Evolutionary conservation across 2,888 invertebrate genomes (phyloP), one percentile per base, ranked within the genome.

Genomic region (Calliopum simillimum): DNA sequence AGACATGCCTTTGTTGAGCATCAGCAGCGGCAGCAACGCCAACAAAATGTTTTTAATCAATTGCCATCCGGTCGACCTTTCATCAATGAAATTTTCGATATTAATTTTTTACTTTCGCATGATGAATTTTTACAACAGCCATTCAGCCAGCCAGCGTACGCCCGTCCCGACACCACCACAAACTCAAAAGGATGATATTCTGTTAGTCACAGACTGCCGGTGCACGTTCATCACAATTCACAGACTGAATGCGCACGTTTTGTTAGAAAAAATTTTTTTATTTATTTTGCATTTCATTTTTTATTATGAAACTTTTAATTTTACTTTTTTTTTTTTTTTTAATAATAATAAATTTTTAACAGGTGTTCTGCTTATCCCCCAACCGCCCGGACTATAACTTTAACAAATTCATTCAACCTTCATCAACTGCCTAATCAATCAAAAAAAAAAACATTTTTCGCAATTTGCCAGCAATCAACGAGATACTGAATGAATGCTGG

Each of bases 281-380:
- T 51, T 51, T 16, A 11, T 53, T 53, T 53, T 53, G 33, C 8
- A 8, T 33, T 33, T 33, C 8, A 8, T 33, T 33, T 33, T 33
- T 33, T 33, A 33, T 33, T 8, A 33, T 8, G 8, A 33, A 33
- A n/a, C n/a, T n/a, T n/a, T n/a, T n/a, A n/a, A n/a, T n/a, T n/a
- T 33, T 33, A 33, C 5, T 33, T 6, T 33, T 33, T 33, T 33
- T 33, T 33, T 33, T 8, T 33, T 6, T 23, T 13, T 21, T 53
- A 53, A 53, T 53, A 53, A 53, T 11, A 13, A 53, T 53, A 53
- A 53, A 53, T 13, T 1, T 23, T 53, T 53, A 53, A 53, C 53
- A 53, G 53, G 53, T 53, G 23, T 3, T 23, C 8, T 33, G 53
- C 51, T 51, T 23, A 13, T 2, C 11, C 16, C 23, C 19, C 19